phyloP scores from a whole-genome alignment of 2,113 vertebrate species.

The Pimephales promelas region DNA sequence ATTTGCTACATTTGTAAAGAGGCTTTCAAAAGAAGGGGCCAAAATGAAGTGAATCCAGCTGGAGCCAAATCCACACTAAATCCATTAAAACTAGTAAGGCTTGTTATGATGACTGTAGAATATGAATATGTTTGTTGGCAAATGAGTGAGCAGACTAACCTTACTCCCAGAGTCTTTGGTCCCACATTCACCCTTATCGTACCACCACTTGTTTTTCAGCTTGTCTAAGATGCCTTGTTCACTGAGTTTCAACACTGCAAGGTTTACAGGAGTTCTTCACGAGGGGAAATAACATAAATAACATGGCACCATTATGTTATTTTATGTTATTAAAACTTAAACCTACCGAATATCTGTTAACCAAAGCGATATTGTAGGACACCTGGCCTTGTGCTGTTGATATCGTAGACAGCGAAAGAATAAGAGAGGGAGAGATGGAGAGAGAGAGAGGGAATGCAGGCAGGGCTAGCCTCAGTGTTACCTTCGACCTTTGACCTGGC shows the following conservation, averaged over 20 bases:
- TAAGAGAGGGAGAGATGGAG: constrained; percentile 20
- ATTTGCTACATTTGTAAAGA: background rate
- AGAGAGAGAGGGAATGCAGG: constrained; percentile 53
- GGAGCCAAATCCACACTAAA: constrained; percentile 8
- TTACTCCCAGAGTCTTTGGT: constrained; percentile 99
- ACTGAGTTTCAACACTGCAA: constrained; percentile 99
- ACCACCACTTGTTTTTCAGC: constrained; percentile 99
- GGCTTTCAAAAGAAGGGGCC: background rate
- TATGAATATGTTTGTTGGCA: constrained; percentile 35
- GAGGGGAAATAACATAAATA: constrained; percentile 99
- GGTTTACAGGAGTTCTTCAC: constrained; percentile 99
- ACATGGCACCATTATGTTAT: constrained; percentile 99
- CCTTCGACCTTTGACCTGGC: constrained; percentile 87
- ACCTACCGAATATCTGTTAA: constrained; percentile 76
- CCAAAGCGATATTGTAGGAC: constrained; percentile 98
- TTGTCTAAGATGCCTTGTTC: constrained; percentile 99
- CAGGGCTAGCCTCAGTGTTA: constrained; percentile 69
- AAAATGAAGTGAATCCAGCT: constrained; percentile 10
- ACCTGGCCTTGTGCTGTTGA: constrained; percentile 82
- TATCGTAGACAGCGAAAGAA: constrained; percentile 80
- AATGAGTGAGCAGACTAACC: constrained; percentile 87
- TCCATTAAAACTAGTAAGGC: constrained; percentile 6
- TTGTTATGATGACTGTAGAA: background rate
- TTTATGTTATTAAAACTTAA: constrained; percentile 99
- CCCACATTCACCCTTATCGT: constrained; percentile 97